Evolutionary conservation across 2,888 invertebrate genomes (phyloP).

Genomic region (Pseudanteris insignis): DNA sequence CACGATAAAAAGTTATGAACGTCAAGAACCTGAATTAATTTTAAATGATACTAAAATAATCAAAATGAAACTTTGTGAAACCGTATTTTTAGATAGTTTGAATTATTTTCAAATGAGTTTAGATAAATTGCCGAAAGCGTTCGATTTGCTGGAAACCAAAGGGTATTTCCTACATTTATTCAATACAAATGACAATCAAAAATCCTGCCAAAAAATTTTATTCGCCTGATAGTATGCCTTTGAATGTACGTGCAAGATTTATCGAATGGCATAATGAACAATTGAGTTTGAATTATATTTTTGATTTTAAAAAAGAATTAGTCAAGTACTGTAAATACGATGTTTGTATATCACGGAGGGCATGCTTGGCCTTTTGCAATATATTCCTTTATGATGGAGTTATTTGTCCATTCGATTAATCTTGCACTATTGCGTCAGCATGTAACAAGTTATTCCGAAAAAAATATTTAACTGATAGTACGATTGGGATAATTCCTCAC

Average conservation of each 20-base stretch:
- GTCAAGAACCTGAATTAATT: slow-evolving; percentile 35
- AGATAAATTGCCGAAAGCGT: slow-evolving; percentile 47
- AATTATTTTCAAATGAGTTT: slow-evolving; percentile 52
- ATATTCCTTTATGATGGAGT: neutral
- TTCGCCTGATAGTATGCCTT: slow-evolving; percentile 18
- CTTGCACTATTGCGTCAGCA: slow-evolving; percentile 4
- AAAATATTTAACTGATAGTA: slow-evolving; percentile 1
- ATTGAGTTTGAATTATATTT: neutral
- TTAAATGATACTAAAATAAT: slow-evolving; percentile 46
- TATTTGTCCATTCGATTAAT: slow-evolving; percentile 2
- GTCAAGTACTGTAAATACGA: neutral
- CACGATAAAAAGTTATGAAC: neutral
- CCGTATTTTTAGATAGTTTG: slow-evolving; percentile 35
- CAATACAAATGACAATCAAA: slow-evolving; percentile 42
- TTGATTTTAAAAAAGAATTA: slow-evolving; percentile 3
- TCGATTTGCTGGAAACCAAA: slow-evolving; percentile 44
- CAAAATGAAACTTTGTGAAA: slow-evolving; percentile 23
- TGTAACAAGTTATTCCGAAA: slow-evolving; percentile 1
- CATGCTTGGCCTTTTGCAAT: slow-evolving; percentile 2
- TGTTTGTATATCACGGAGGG: neutral
- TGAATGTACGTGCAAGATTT: slow-evolving; percentile 21
- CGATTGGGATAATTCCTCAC: neutral
- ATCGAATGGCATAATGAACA: neutral
- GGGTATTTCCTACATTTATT: slow-evolving; percentile 38
- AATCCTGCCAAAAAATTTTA: slow-evolving; percentile 23